Base-by-base conservation (phyloP, 2,888 invertebrate genomes). In the Nymphalis c-album region DNA sequence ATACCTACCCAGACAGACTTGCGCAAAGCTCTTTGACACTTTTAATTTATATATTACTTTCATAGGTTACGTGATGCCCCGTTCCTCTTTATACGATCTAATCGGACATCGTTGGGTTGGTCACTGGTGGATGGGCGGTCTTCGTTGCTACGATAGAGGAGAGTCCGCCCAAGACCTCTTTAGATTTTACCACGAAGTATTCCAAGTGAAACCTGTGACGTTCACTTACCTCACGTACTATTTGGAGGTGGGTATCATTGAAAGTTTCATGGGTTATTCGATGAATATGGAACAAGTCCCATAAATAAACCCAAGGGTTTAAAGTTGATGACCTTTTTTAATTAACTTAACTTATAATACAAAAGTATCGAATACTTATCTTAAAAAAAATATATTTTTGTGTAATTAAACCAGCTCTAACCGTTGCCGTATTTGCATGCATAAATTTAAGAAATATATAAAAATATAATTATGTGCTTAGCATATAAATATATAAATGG, bases 101-200 rank as follows among this genome's bases (percentile, higher is more conserved):
- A 18, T 80, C 2, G 80, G 74, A 0, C 84, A 85, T 76, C 78
- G 75, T 1, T 91, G 90, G 90, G 73, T 84, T 0, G 90, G 90
- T 0, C 90, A 90, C 77, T 91, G 90, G 90, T 90, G 89, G 89
- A 83, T 87, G 84, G 90, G 86, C 0, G 90, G 90, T 0, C 66
- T 85, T 0, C 81, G 88, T 0, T 91, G 90, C 75, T 87, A 80
- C 76, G 89, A 90, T 76, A 72, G 90, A 0, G 90, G 86, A 0
- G 83, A 84, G 1, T 77, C 81, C 0, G 84, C 90, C 0, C 72
- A 76, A 0, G 85, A 86, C 72, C 76, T 89, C 31, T 88, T 85
- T 77, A 78, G 80, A 62, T 90, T 90, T 77, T 91, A 91, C 78
- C 87, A 88, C 71, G 91, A 91, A 75, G 74, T 87, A 7, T 90